Conservation (phyloP, 2,797 vertebrate genomes). For the Sciurus vulgaris region DNA sequence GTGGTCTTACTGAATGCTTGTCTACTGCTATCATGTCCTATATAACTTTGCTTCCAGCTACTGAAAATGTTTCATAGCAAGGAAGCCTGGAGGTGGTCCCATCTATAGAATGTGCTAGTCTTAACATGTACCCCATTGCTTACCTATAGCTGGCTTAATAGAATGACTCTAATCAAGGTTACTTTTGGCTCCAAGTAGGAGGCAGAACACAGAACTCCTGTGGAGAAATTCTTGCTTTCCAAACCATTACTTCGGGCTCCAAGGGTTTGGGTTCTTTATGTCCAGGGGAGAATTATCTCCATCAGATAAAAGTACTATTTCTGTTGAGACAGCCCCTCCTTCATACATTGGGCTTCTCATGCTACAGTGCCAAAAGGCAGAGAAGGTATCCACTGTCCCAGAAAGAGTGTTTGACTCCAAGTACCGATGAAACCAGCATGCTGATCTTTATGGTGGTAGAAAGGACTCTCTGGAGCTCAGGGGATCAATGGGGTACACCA, state of each 20-base stretch:
- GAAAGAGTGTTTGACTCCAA: not conserved
- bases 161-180: not conserved
- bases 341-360: not conserved
- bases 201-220: not conserved
- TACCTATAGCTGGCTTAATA: not conserved
- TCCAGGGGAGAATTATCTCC: not conserved
- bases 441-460: not conserved
- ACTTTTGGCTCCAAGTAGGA: not conserved
- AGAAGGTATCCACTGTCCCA: not conserved
- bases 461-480: not conserved
- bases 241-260: not conserved
- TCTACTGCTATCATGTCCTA: not conserved
- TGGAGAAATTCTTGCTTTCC: not conserved
- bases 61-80: slow-evolving; percentile 44
- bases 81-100: not conserved
- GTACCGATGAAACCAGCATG: not conserved
- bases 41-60: not conserved
- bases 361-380: not conserved
- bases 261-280: not conserved
- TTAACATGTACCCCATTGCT: not conserved
- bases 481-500: not conserved
- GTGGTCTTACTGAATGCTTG: not conserved
- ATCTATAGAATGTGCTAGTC: not conserved
- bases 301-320: slow-evolving; percentile 11
- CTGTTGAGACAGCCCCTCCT: not conserved